Evolutionary conservation across 2,113 vertebrate species (phyloP).

Genomic region (Laterallus jamaicensis): DNA sequence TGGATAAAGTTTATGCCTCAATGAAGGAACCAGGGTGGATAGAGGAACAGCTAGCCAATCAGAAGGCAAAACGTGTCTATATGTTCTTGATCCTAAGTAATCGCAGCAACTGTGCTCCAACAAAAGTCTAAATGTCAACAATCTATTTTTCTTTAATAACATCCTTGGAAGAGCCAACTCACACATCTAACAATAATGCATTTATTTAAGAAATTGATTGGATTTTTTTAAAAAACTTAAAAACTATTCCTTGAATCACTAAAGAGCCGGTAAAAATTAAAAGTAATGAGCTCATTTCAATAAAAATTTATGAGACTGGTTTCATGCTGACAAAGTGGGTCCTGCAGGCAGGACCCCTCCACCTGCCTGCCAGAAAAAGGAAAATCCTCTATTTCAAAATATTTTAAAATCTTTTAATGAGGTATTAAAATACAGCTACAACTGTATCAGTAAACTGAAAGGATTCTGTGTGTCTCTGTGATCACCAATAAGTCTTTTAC

Average conservation of each 20-base stretch:
- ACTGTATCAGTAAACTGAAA: not conserved
- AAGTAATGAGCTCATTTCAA: slow-evolving; percentile 71
- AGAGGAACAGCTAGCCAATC: not conserved
- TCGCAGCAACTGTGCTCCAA: not conserved
- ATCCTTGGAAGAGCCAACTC: not conserved
- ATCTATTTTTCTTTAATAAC: not conserved
- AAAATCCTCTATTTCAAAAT: slow-evolving; percentile 16
- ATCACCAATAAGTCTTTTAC: not conserved
- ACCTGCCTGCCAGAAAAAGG: slow-evolving; percentile 19
- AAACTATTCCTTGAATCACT: not conserved
- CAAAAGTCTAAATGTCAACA: not conserved
- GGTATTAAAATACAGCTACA: slow-evolving; percentile 3
- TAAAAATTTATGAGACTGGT: slow-evolving; percentile 70
- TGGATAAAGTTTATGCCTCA: not conserved
- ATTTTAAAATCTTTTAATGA: slow-evolving; percentile 34
- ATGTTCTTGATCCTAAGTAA: not conserved
- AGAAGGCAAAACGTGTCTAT: not conserved
- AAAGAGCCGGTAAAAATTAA: slow-evolving; percentile 53
- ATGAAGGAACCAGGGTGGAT: not conserved
- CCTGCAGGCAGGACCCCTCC: slow-evolving; percentile 32
- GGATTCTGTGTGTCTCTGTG: not conserved
- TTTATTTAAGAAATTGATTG: not conserved
- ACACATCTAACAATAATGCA: not conserved
- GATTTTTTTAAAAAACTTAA: not conserved
- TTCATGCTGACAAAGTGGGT: slow-evolving; percentile 57